Evolutionary conservation across 2,113 vertebrate genomes (phyloP), one percentile per base, ranked within the genome.

Genomic region (Thalassoma bifasciatum): DNA sequence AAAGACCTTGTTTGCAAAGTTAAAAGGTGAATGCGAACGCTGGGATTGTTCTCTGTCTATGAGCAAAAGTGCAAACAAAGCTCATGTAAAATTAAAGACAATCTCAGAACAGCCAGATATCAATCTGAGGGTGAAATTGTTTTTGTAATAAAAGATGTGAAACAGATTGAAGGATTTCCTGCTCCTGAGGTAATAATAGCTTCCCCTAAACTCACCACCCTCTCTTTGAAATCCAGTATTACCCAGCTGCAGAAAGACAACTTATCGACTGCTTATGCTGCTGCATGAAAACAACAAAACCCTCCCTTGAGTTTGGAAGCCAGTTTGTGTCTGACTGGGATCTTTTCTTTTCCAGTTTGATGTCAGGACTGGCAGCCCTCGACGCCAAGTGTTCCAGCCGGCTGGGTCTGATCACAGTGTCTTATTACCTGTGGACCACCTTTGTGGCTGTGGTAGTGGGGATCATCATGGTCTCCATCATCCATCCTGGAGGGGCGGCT

Each of bases 381-480:
- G 97, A 99, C 44, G 95, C 97, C 58, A 99, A 98, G 92, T 98
- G 97, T 19, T 98, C 97, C 73, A 97, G 97, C 79, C 96, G 97
- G 37, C 88, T 99, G 65, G 98, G 98, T 16, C 94, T 99, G 80
- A 96, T 99, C 85, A 99, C 97, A 0, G 92, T 99, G 80, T 97
- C 98, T 0, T 99, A 99, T 81, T 99, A 99, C 91, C 92, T 99
- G 83, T 98, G 97, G 97, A 99, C 98, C 84, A 99, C 98, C 6
- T 98, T 99, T 49, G 92, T 99, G 84, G 98, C 98, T 0, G 98
- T 99, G 60, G 64, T 98, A n/a, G 96, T 98, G 87, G 98, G 98
- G 37, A 99, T 99, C 85, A 79, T 98, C 86, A 97, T 99, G 97
- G 98, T 98, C 11, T 96, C 95, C 77, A 93, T 97, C 86, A 98